Conservation (phyloP, 1,140 invertebrate genomes). For the Brachionus plicatilis region DNA sequence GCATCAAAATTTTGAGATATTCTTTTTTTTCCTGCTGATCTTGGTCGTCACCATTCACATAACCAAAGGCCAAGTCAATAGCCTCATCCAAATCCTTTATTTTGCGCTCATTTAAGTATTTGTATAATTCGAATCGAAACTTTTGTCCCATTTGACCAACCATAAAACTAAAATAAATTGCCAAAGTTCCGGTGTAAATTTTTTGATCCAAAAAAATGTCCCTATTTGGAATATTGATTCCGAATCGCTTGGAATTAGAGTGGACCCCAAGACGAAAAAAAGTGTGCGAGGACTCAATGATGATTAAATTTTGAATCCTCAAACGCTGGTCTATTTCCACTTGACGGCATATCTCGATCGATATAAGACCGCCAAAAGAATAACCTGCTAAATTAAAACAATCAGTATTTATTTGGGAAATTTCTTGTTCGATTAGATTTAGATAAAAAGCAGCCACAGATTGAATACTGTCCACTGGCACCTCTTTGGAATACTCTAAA, state of each 20-base stretch:
- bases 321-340: not conserved
- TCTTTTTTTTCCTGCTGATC: not conserved
- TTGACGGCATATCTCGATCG: conserved; percentile 5
- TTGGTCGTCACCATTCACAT: not conserved
- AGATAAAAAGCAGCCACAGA: not conserved
- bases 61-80: not conserved
- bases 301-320: not conserved
- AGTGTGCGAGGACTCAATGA: conserved; percentile 26
- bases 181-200: conserved; percentile 6
- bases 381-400: not conserved
- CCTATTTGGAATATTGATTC: not conserved
- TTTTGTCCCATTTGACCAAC: not conserved
- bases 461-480: not conserved
- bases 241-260: conserved; percentile 19
- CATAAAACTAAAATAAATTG: not conserved
- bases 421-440: not conserved
- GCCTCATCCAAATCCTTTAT: conserved; percentile 9
- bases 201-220: conserved; percentile 19
- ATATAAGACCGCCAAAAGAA: conserved; percentile 24
- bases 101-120: not conserved
- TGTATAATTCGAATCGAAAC: not conserved
- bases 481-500: conserved; percentile 7
- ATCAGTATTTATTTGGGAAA: not conserved
- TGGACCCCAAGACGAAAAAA: conserved; percentile 6
- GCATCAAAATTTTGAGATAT: not conserved